Evolutionary conservation across 2,113 vertebrate species (phyloP).

Genomic region (Gasterosteus aculeatus): DNA sequence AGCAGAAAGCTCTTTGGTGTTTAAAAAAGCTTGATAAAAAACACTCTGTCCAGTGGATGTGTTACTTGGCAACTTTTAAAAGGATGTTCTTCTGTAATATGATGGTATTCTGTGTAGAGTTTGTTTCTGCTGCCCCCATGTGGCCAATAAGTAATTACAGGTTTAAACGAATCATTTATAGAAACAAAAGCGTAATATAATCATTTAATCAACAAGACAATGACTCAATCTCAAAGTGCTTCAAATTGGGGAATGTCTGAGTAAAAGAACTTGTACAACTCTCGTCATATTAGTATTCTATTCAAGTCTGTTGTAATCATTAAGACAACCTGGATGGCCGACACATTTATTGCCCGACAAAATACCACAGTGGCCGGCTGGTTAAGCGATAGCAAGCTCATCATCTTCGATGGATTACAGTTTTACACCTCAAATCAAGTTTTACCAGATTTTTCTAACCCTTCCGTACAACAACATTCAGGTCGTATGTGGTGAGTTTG

Average conservation of each 20-base stretch:
- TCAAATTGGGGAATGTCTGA: slow-evolving; percentile 17
- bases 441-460: slow-evolving; percentile 27
- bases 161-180: background rate
- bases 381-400: slow-evolving; percentile 20
- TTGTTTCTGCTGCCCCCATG: background rate
- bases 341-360: slow-evolving; percentile 13
- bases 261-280: slow-evolving; percentile 4
- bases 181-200: slow-evolving; percentile 11
- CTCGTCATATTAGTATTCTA: background rate
- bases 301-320: background rate
- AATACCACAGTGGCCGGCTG: slow-evolving; percentile 7
- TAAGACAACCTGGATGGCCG: background rate
- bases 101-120: background rate
- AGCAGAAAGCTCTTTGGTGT: background rate
- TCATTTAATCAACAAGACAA: background rate
- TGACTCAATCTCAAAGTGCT: background rate
- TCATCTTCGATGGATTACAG: slow-evolving; percentile 8
- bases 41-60: background rate
- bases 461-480: slow-evolving; percentile 7
- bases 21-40: background rate
- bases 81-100: background rate
- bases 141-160: background rate
- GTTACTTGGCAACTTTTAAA: background rate
- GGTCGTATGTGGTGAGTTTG: background rate
- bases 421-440: slow-evolving; percentile 22